Base-by-base conservation (phyloP, 2,113 vertebrate genomes). In the Polypterus bichir region DNA sequence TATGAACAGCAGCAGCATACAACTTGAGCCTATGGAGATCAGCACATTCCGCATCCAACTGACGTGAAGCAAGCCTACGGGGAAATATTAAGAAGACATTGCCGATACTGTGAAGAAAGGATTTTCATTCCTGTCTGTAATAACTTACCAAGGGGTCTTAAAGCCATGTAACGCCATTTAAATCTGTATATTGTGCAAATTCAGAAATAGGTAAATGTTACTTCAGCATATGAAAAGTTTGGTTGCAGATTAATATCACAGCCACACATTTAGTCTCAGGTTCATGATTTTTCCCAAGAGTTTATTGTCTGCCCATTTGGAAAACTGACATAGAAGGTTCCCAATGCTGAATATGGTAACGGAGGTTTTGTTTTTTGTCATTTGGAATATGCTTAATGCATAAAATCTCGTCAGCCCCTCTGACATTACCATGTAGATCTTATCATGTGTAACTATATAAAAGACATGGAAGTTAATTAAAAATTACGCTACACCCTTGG, bases 1-100 rank as follows among this genome's bases (percentile, higher is more conserved):
- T 70, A 71, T 66, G 65, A 83, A 84, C 64, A 60, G 76, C 48
- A 85, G 79, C 68, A 83, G 88, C 58, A 81, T 91, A 77, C 75
- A 49, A 63, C 76, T 92, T 77, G 87, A 72, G 74, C 80, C 89
- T 58, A 92, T 92, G 90, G 90, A 91, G 66, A 87, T 92, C 79
- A 86, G 82, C 73, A 86, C 89, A 0, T 90, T 86, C 71, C 80
- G 85, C 65, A 81, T 92, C 69, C 77, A 68, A 53, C 67, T 92
- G 70, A 84, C 77, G 75, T 90, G 77, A 89, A 74, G 54, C 60
- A 68, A 66, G 48, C 66, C 74, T 71, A 49, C 9, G 54, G 58
- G 9, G 8, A 46, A 55, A 9, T 45, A 7, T 11, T 7, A 9
- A 5, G 47, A 51, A 57, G 56, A 57, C 27, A 45, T 44, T 9